These are phyloP conservation scores for Euthynnus affinis DNA, from an alignment of 2,797 vertebrate species.

Conservation along the genomic window DNA sequence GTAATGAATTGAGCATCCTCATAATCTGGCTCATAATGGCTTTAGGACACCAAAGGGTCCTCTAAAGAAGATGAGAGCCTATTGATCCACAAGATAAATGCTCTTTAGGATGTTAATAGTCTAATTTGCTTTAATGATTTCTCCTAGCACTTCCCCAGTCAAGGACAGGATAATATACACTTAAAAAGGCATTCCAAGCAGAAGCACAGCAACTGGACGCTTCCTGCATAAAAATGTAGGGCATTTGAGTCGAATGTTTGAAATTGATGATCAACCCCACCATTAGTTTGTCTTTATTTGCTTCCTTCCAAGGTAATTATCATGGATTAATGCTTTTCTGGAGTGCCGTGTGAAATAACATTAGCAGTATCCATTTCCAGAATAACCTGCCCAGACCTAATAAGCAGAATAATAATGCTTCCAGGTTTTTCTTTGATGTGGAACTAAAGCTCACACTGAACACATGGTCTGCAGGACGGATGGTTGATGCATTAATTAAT, in stretches of 20 bases:
- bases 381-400: slow-evolving; percentile 81
- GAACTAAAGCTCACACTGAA: slow-evolving; percentile 63
- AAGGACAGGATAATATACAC: slow-evolving; percentile 90
- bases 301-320: slow-evolving; percentile 87
- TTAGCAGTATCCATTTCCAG: slow-evolving; percentile 83
- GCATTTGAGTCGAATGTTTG: slow-evolving; percentile 79
- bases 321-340: slow-evolving; percentile 85
- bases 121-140: slow-evolving; percentile 92
- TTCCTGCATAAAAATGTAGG: slow-evolving; percentile 88
- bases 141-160: slow-evolving; percentile 84
- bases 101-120: slow-evolving; percentile 93
- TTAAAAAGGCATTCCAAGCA: slow-evolving; percentile 86
- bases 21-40: slow-evolving; percentile 94
- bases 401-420: slow-evolving; percentile 82
- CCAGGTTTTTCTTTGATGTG: slow-evolving; percentile 71
- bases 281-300: slow-evolving; percentile 90
- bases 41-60: slow-evolving; percentile 94
- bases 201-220: slow-evolving; percentile 79
- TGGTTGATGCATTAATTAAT: slow-evolving; percentile 67
- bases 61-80: slow-evolving; percentile 93
- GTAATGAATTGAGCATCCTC: slow-evolving; percentile 94
- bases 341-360: slow-evolving; percentile 81
- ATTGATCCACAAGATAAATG: slow-evolving; percentile 95
- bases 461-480: slow-evolving; percentile 56
- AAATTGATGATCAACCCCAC: slow-evolving; percentile 85